Base-by-base conservation (phyloP, 2,888 invertebrate species). In the Macrosiphum euphorbiae region DNA sequence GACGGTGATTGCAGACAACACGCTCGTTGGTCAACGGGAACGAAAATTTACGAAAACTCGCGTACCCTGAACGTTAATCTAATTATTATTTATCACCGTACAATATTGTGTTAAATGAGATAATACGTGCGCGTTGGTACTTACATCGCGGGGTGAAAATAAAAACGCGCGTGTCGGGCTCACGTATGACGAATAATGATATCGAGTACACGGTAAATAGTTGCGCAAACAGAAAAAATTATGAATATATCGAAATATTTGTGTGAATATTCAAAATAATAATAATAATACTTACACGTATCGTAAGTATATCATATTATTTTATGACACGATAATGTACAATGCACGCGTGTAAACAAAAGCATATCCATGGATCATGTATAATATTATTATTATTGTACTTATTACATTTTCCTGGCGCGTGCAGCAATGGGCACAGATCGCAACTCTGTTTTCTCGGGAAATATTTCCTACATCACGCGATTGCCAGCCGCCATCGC, bases 11-110 rank as follows among this genome's bases (percentile, higher is more conserved):
- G 35, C 78, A 78, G 52, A 16, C 55, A n/a, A 44, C 55, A 35
- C 92, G 84, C 13, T 58, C 55, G 89, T 92, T 92, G 61, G 93
- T 85, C 93, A 90, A 93, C 89, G 16, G 55, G 35, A 24, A 84
- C 89, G 89, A 84, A 93, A 84, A 89, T 58, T 89, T 58, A 88
- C 92, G 88, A 88, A 88, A 88, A 26, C 28, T 24, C 61, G 44
- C n/a, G 55, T 87, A 87, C 50, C 61, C 35, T n/a, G 28, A 20
- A 44, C 44, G 52, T 47, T 88, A 92, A 88, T 78, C n/a, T 84
- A 88, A 92, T 88, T 88, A 92, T 61, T n/a, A 35, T 86, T 87
- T 58, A 58, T 86, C 35, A 35, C 3, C 47, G 7, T n/a, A 11
- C 50, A 35, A 16, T 20, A 35, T 78, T 41, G 78, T 78, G 78